These are phyloP conservation scores for Pterophyllum scalare DNA, from an alignment of 2,113 vertebrate genomes.

Conservation along the genomic window DNA sequence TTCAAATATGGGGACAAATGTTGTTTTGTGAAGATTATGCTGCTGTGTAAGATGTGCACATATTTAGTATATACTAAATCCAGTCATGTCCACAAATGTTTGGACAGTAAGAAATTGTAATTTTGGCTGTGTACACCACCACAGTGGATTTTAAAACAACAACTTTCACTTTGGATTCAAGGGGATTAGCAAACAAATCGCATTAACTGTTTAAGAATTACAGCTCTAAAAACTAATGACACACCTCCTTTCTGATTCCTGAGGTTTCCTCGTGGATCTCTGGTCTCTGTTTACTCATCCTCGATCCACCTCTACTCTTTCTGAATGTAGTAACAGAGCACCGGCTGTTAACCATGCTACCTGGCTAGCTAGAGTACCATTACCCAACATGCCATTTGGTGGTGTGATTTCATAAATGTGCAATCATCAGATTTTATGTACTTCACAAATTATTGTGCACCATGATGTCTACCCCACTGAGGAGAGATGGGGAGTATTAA, in stretches of 20 bases:
- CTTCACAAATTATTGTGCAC: too few species aligned
- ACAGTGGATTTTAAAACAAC: neutral
- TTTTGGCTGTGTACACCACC: neutral
- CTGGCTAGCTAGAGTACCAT: neutral
- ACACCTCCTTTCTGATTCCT: neutral
- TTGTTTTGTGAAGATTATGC: slow-evolving; percentile 1
- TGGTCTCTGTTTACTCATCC: neutral
- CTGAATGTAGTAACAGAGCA: neutral
- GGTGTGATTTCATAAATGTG: too few species aligned
- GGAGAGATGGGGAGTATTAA: too few species aligned
- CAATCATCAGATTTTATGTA: too few species aligned
- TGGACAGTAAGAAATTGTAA: neutral
- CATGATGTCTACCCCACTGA: too few species aligned
- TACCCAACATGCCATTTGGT: too few species aligned
- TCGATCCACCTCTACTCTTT: neutral
- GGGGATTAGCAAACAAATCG: neutral
- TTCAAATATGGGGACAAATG: neutral
- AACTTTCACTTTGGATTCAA: neutral
- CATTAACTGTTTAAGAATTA: neutral
- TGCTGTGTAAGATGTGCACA: neutral
- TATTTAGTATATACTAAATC: neutral
- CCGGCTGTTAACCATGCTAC: neutral
- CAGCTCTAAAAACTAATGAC: neutral
- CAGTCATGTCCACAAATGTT: neutral
- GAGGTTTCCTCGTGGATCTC: neutral